These are phyloP conservation scores for Hyposoter dolosus DNA, from an alignment of 2,888 invertebrate genomes.

Conservation along the genomic window DNA sequence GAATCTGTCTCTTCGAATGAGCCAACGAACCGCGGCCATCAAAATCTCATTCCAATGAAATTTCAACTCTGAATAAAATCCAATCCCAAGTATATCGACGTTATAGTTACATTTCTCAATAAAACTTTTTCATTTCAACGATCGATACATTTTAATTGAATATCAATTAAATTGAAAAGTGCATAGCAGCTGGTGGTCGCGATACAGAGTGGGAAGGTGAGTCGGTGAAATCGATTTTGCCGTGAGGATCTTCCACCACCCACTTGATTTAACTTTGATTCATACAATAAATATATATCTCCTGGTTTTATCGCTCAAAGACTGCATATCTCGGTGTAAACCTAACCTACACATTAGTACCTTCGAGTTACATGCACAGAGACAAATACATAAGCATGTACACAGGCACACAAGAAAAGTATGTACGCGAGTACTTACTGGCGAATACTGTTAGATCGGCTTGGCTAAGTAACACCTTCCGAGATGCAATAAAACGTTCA, in stretches of 20 bases:
- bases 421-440: slow-evolving; percentile 16
- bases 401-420: slow-evolving; percentile 7
- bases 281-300: slow-evolving; percentile 54
- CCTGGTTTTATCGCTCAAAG: slow-evolving; percentile 59
- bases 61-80: not conserved
- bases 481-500: slow-evolving; percentile 58
- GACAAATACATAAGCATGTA: not conserved
- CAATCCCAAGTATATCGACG: not conserved
- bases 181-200: slow-evolving; percentile 3
- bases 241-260: slow-evolving; percentile 57
- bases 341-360: not conserved
- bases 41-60: not conserved
- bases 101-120: not conserved
- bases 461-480: slow-evolving; percentile 67
- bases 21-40: not conserved
- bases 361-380: too few relatives aligned
- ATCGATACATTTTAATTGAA: not conserved
- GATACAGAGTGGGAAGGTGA: not conserved
- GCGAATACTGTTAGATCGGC: slow-evolving; percentile 62
- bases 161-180: not conserved
- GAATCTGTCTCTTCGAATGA: not conserved
- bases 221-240: slow-evolving; percentile 60
- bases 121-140: not conserved
- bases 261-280: slow-evolving; percentile 54
- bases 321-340: slow-evolving; percentile 46